Conservation (phyloP, 2,113 vertebrate genomes). For the Bagarius yarrelli region DNA sequence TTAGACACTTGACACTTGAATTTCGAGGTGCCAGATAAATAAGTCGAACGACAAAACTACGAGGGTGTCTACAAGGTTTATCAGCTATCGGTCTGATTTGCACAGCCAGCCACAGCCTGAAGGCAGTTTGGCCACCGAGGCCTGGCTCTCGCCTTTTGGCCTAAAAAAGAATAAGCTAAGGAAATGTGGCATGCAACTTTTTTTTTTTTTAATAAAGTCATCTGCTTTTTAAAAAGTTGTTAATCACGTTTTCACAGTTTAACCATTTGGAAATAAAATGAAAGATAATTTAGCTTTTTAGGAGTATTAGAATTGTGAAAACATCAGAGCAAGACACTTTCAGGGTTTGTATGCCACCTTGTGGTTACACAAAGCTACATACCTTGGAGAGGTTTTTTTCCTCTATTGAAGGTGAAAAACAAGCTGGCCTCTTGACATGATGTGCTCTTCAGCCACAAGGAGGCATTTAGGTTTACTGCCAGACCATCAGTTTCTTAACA, state of each 20-base stretch:
- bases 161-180: slow-evolving; percentile 7
- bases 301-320: slow-evolving; percentile 1
- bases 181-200: slow-evolving; percentile 1
- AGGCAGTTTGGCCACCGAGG: slow-evolving; percentile 6
- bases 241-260: slow-evolving; percentile 10
- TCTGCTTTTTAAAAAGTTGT: slow-evolving; percentile 1
- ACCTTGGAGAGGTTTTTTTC: not conserved
- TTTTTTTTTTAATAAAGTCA: not conserved
- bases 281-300: slow-evolving; percentile 10
- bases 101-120: not conserved
- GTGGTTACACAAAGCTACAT: slow-evolving; percentile 5
- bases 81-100: slow-evolving; percentile 7
- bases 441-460: slow-evolving; percentile 30
- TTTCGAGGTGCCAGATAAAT: not conserved
- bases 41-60: not conserved
- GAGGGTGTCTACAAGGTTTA: not conserved
- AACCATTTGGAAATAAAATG: slow-evolving; percentile 5
- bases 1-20: not conserved
- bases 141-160: slow-evolving; percentile 3
- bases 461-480: slow-evolving; percentile 19
- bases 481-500: not conserved
- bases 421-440: not conserved
- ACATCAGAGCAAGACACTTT: not conserved
- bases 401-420: not conserved
- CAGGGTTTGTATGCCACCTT: slow-evolving; percentile 19